Evolutionary conservation across 2,888 invertebrate species (phyloP).

Genomic region (Eudasyphora cyanicolor): DNA sequence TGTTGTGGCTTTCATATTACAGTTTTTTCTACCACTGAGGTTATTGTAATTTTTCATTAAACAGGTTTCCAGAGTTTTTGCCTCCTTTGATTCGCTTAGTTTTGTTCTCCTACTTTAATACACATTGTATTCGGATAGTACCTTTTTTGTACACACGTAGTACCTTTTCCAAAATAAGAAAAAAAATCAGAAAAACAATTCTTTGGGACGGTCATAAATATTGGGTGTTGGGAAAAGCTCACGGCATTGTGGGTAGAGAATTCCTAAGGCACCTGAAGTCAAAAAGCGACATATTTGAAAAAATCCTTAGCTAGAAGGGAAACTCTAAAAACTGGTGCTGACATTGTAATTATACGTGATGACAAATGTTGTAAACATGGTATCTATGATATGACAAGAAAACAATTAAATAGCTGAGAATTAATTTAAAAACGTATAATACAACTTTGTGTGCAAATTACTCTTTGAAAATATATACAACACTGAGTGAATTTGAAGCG

Average conservation of each 20-base stretch:
- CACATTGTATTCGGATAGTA: constrained; percentile 33
- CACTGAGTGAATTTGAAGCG: too few species aligned
- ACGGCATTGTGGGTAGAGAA: not conserved
- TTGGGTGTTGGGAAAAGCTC: constrained; percentile 10
- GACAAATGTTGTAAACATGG: not conserved
- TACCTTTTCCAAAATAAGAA: constrained; percentile 1
- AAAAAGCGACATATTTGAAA: not conserved
- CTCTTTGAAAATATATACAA: too few species aligned
- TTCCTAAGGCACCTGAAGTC: not conserved
- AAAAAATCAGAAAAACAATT: not conserved
- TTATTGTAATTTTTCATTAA: constrained; percentile 49
- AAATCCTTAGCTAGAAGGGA: not conserved
- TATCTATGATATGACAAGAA: not conserved
- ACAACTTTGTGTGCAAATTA: too few species aligned
- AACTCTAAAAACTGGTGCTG: constrained; percentile 3
- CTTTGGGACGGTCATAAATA: not conserved
- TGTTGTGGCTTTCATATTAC: not conserved
- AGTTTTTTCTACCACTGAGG: constrained; percentile 24
- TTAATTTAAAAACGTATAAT: too few species aligned
- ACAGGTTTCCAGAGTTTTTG: constrained; percentile 54
- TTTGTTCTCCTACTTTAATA: constrained; percentile 33
- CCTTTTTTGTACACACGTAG: constrained; percentile 3
- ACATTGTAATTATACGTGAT: not conserved
- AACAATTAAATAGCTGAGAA: too few species aligned
- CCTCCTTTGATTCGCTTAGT: constrained; percentile 30